Percentiles rank a stretch among this genome's conserved stretches.
Conservation (phyloP, 1,140 invertebrate genomes). For the Drosophila melanica region DNA sequence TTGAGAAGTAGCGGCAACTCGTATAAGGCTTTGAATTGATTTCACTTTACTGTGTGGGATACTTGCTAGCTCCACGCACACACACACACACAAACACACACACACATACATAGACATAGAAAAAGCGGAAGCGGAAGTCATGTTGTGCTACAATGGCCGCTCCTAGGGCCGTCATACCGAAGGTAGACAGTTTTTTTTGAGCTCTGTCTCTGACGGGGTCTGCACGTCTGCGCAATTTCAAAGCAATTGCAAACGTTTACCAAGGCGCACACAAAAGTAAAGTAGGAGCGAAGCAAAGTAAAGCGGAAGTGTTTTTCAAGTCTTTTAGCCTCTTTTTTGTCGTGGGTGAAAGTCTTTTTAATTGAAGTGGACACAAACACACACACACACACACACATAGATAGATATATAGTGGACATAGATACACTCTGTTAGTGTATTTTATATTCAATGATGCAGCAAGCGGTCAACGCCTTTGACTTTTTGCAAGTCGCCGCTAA, state of each 20-base stretch:
- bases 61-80: slow-evolving; percentile 6
- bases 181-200: slow-evolving; percentile 71
- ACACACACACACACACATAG: slow-evolving; percentile 15
- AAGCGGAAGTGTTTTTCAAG: slow-evolving; percentile 76
- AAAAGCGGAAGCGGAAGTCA: slow-evolving; percentile 66
- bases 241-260: slow-evolving; percentile 80
- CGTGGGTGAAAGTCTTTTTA: slow-evolving; percentile 81
- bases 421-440: slow-evolving; percentile 45
- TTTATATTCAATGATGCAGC: slow-evolving; percentile 79
- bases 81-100: slow-evolving; percentile 6
- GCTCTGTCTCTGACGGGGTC: slow-evolving; percentile 24
- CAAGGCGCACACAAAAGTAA: slow-evolving; percentile 71
- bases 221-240: slow-evolving; percentile 77
- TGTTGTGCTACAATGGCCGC: slow-evolving; percentile 74
- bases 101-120: slow-evolving; percentile 1
- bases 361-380: slow-evolving; percentile 75
- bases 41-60: slow-evolving; percentile 44
- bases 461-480: slow-evolving; percentile 77
- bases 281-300: slow-evolving; percentile 56
- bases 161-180: slow-evolving; percentile 33
- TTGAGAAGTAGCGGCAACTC: slow-evolving; percentile 33
- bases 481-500: slow-evolving; percentile 31
- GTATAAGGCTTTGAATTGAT: slow-evolving; percentile 62
- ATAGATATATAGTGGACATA: slow-evolving; percentile 6
- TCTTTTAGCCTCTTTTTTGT: slow-evolving; percentile 59